A percentile compares a stretch with the other conserved stretches of the same genome.
These are phyloP conservation scores for Hypocryptadius cinnamomeus DNA, from an alignment of 2,113 vertebrate species.

Conservation along the genomic window DNA sequence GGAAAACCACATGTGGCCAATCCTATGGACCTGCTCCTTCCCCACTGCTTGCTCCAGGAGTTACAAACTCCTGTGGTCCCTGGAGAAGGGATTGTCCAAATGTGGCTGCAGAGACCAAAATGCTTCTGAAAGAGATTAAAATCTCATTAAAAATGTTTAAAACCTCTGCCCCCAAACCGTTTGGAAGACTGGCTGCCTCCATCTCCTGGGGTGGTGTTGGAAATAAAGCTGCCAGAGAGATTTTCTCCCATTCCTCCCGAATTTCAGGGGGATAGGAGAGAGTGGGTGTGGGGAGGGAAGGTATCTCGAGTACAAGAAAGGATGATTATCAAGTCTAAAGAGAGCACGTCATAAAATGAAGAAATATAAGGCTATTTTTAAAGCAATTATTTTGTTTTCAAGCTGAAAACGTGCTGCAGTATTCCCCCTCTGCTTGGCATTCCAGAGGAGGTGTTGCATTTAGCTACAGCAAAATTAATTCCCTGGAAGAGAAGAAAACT, in stretches of 20 bases:
- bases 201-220: not conserved
- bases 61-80: not conserved
- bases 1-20: accelerated
- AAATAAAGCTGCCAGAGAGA: not conserved
- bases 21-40: not conserved
- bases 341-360: constrained; percentile 10
- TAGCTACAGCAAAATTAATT: not conserved
- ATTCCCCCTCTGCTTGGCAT: constrained; percentile 12
- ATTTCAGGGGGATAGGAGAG: constrained; percentile 14
- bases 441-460: constrained; percentile 7
- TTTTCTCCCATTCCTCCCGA: not conserved
- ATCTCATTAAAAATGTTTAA: not conserved
- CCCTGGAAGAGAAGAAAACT: not conserved
- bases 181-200: not conserved
- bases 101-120: not conserved
- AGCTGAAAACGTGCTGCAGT: constrained; percentile 18
- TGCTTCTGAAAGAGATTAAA: not conserved
- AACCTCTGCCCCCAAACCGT: not conserved
- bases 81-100: not conserved
- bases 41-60: not conserved
- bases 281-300: constrained; percentile 46
- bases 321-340: constrained; percentile 43
- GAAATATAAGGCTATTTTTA: constrained; percentile 11
- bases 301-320: not conserved
- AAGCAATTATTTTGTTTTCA: constrained; percentile 26